Base-by-base conservation (phyloP, 2,797 vertebrate species). In the Forpus xanthops region DNA sequence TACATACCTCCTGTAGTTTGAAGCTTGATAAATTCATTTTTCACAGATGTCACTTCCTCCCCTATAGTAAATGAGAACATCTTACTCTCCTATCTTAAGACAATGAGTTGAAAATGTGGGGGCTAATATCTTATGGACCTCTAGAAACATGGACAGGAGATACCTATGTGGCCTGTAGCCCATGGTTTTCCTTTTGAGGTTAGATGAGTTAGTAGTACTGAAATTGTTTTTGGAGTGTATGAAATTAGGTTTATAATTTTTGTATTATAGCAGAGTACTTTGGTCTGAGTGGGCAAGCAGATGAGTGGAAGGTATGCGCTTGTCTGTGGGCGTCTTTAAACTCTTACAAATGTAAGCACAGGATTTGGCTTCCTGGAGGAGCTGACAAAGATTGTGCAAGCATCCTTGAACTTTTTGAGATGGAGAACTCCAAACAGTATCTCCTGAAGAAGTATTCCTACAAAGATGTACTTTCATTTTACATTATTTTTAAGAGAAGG, bases 1-100 rank as follows among this genome's bases (percentile, higher is more conserved):
- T 81, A n/a, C 33, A 27, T 61, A 42, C 44, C 2, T 30, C 53
- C 56, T 89, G 68, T 31, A 80, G 56, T 89, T 83, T 80, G 79
- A 87, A 96, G 30, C 75, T 49, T 93, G 41, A 47, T 85, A 89
- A 67, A 73, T 91, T 85, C 91, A 81, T 87, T 91, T 97, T 91
- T 96, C 72, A 93, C 37, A 71, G 35, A 41, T 91, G 50, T 45
- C 55, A 61, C 72, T 89, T 97, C 62, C 41, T 89, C 66, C 67
- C 41, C 60, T 6, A 61, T 76, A 73, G 19, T 85, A 86, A 93
- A 84, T 68, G 39, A 90, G 13, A 91, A 16, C 80, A 61, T 76
- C 56, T 87, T 86, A 70, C 70, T 94, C n/a, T 80, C 44, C 21
- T 75, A 78, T 87, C 81, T 70, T 45, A 95, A 87, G 66, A 89